phyloP scores from a whole-genome alignment of 2,888 invertebrate genomes.

The Agrenia bidenticulata region DNA sequence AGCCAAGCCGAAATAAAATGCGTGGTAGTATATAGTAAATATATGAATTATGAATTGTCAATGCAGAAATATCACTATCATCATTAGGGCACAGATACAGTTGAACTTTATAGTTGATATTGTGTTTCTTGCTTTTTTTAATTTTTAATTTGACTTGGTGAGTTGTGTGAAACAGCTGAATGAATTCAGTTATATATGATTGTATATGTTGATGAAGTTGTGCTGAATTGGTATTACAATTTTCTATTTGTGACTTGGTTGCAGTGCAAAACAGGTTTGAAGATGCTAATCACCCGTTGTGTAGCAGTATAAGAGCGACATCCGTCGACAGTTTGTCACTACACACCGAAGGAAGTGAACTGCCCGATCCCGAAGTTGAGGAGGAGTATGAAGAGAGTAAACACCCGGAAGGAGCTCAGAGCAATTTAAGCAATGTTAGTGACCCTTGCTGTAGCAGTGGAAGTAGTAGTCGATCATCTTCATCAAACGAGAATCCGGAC shows the following conservation, averaged over 20 bases:
- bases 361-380: conserved; percentile 37
- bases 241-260: too few species aligned
- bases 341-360: conserved; percentile 42
- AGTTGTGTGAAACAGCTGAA: too few species aligned
- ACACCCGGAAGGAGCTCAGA: conserved; percentile 24
- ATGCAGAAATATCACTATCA: too few species aligned
- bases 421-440: conserved; percentile 31
- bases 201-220: too few species aligned
- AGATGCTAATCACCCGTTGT: conserved; percentile 45
- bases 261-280: conserved; percentile 32
- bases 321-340: conserved; percentile 40
- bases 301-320: conserved; percentile 39
- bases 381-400: conserved; percentile 34
- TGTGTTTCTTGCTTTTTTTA: neutral
- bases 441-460: conserved; percentile 42
- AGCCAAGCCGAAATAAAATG: neutral
- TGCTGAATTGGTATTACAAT: too few species aligned
- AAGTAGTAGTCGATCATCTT: conserved; percentile 33
- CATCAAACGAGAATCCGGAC: conserved; percentile 30
- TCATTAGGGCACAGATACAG: too few species aligned
- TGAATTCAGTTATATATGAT: too few species aligned
- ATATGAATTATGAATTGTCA: too few species aligned
- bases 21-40: too few species aligned
- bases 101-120: too few species aligned
- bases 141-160: too few species aligned